These are phyloP conservation scores for Nymphicus hollandicus DNA, from an alignment of 2,113 vertebrate species.

Conservation along the genomic window DNA sequence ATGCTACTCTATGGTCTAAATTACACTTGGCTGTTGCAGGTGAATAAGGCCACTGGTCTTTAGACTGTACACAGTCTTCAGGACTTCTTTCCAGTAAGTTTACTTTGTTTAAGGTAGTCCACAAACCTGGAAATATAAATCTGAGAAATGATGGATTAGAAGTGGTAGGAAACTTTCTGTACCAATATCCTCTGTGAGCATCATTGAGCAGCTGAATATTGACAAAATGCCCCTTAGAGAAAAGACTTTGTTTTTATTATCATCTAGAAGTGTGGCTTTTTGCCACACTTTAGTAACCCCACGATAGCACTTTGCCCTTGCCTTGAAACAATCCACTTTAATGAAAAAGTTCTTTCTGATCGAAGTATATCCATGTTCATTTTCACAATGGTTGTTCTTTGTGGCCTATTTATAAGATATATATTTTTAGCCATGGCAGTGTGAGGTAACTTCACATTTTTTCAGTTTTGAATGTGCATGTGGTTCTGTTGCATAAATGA, in stretches of 20 bases:
- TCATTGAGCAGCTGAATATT: neutral
- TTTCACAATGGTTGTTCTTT: neutral
- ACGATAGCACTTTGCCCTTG: neutral
- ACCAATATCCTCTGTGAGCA: neutral
- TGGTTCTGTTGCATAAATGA: neutral
- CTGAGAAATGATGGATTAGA: neutral
- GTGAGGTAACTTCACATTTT: neutral
- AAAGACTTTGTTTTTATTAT: neutral
- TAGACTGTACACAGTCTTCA: neutral
- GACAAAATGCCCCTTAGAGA: neutral
- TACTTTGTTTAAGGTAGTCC: neutral
- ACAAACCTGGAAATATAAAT: neutral
- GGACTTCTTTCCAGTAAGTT: neutral
- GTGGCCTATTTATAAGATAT: neutral
- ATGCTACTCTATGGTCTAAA: neutral
- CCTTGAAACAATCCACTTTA: neutral
- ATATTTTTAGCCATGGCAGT: neutral
- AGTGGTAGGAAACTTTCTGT: neutral
- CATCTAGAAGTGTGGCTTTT: neutral
- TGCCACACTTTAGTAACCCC: neutral
- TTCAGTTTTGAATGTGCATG: neutral
- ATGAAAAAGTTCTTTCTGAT: neutral
- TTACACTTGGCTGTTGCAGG: neutral
- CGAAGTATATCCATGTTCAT: neutral
- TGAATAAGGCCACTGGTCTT: neutral